Conservation (phyloP, 2,797 vertebrate species). For the Gymnothorax reevesii region DNA sequence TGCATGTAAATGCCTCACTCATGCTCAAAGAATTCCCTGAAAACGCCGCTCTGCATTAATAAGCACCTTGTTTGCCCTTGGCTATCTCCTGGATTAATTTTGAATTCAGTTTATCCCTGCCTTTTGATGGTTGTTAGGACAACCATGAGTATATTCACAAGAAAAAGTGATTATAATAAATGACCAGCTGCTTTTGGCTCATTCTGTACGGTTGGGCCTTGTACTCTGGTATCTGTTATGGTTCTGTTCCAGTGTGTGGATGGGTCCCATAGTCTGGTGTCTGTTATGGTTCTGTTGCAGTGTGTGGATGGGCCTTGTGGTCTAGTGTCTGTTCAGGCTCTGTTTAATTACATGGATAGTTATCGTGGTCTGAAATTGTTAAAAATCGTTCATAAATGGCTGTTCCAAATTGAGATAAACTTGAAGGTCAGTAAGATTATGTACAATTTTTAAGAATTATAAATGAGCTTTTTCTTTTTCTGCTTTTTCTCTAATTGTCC, state of each 20-base stretch:
- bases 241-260: background rate
- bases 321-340: background rate
- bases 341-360: background rate
- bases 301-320: no score
- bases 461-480: background rate
- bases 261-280: background rate
- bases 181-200: background rate
- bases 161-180: no score
- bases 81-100: constrained; percentile 52
- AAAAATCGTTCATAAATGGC: no score
- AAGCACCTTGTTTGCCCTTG: constrained; percentile 42
- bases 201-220: background rate
- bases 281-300: background rate
- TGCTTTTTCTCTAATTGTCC: background rate
- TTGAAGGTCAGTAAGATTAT: no score
- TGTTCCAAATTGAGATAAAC: no score
- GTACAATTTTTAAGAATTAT: background rate
- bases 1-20: no score
- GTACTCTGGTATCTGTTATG: background rate
- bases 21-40: constrained; percentile 39
- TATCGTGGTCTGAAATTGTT: background rate
- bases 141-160: background rate
- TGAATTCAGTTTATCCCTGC: constrained; percentile 47
- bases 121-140: constrained; percentile 14
- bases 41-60: constrained; percentile 38